These are phyloP conservation scores for Pycnomerus fuliginosus DNA, from an alignment of 2,888 invertebrate species.

Conservation along the genomic window DNA sequence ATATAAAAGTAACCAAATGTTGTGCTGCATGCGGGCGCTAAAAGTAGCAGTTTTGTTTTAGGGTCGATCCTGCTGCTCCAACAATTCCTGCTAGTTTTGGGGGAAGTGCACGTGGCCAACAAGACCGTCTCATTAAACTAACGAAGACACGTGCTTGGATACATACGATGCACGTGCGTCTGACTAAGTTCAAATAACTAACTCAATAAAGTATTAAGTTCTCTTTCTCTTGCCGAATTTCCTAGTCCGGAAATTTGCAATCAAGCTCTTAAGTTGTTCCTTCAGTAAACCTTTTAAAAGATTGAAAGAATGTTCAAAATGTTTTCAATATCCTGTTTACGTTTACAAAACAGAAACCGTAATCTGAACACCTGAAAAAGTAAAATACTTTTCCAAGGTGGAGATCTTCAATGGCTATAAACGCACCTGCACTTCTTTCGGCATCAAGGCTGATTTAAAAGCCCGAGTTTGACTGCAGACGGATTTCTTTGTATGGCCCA, in stretches of 20 bases:
- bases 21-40: no score
- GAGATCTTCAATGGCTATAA: constrained; percentile 32
- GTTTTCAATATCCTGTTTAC: constrained; percentile 29
- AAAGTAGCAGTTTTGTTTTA: constrained; percentile 15
- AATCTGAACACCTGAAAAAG: constrained; percentile 22
- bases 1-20: no score
- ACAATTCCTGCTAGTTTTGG: constrained; percentile 26
- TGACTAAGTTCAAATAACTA: constrained; percentile 29
- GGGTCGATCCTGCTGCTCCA: constrained; percentile 11
- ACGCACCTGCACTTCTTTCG: constrained; percentile 38
- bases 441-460: constrained; percentile 27
- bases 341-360: constrained; percentile 23
- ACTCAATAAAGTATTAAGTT: constrained; percentile 27
- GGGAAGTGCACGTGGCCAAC: constrained; percentile 43
- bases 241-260: neutral
- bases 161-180: constrained; percentile 36
- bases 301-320: constrained; percentile 10
- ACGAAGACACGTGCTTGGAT: constrained; percentile 47
- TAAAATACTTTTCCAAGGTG: constrained; percentile 21
- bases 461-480: constrained; percentile 30
- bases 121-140: constrained; percentile 48
- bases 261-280: neutral
- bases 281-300: constrained; percentile 15
- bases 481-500: constrained; percentile 36
- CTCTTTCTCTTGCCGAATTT: neutral